Evolutionary conservation across 2,113 vertebrate genomes (phyloP).

Genomic region (Tricholaema leucomelas): DNA sequence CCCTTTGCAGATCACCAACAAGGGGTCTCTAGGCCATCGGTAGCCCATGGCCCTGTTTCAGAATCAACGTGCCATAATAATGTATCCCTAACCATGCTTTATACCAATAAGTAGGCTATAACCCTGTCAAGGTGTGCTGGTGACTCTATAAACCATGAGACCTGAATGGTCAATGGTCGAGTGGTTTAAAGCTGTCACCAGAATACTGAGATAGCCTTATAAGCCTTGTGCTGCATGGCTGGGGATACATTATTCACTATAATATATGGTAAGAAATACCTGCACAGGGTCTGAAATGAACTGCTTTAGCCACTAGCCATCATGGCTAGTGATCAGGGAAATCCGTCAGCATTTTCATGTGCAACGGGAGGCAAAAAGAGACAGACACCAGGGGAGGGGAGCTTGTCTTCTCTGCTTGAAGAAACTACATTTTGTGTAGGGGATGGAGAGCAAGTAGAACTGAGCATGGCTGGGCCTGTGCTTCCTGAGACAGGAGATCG

Average conservation of each 20-base stretch:
- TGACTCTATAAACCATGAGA: slow-evolving; percentile 75
- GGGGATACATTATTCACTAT: slow-evolving; percentile 72
- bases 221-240: slow-evolving; percentile 70
- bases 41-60: slow-evolving; percentile 48
- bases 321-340: slow-evolving; percentile 63
- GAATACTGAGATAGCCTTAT: slow-evolving; percentile 73
- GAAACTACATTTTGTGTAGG: background rate
- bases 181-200: slow-evolving; percentile 74
- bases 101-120: slow-evolving; percentile 73
- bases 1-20: slow-evolving; percentile 36
- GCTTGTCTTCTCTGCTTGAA: background rate
- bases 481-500: background rate
- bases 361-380: slow-evolving; percentile 20
- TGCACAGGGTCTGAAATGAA: slow-evolving; percentile 64
- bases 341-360: slow-evolving; percentile 61
- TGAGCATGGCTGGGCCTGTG: background rate
- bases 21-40: slow-evolving; percentile 11
- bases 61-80: slow-evolving; percentile 66
- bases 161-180: slow-evolving; percentile 74
- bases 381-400: background rate
- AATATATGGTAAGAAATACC: slow-evolving; percentile 72
- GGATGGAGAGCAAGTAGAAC: background rate
- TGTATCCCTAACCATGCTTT: slow-evolving; percentile 74
- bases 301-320: slow-evolving; percentile 70
- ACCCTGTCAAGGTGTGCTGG: slow-evolving; percentile 74